Evolutionary conservation across 2,797 vertebrate genomes (phyloP).

Genomic region (Anableps anableps): DNA sequence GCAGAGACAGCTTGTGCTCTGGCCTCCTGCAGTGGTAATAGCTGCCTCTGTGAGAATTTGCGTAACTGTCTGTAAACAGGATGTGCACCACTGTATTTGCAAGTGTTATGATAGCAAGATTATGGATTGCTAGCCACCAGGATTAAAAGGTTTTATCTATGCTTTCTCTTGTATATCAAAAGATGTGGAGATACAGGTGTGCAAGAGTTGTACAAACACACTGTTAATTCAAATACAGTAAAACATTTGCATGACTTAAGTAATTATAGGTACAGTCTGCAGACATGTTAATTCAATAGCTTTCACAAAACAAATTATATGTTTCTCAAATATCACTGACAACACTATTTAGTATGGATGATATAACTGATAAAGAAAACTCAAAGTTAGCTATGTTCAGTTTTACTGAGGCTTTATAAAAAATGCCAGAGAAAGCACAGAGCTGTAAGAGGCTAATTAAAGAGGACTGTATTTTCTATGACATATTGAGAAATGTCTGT

Average conservation of each 20-base stretch:
- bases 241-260: conserved; percentile 8
- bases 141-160: conserved; percentile 64
- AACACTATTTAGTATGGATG: not conserved
- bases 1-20: conserved; percentile 51
- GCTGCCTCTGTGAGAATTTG: conserved; percentile 21
- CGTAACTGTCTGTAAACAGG: conserved; percentile 22
- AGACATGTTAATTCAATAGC: not conserved
- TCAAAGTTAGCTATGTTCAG: not conserved
- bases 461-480: not conserved
- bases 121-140: conserved; percentile 38
- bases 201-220: conserved; percentile 1
- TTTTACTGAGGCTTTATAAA: not conserved
- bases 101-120: conserved; percentile 58
- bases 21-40: conserved; percentile 45
- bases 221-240: conserved; percentile 1
- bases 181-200: conserved; percentile 5
- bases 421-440: not conserved
- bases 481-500: not conserved
- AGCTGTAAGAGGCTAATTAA: not conserved
- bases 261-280: not conserved
- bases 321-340: not conserved
- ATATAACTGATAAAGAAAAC: not conserved
- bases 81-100: conserved; percentile 26
- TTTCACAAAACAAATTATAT: not conserved
- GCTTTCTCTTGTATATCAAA: conserved; percentile 16